Evolutionary conservation across 2,888 invertebrate species (phyloP).

Genomic region (Geotrupes spiniger): DNA sequence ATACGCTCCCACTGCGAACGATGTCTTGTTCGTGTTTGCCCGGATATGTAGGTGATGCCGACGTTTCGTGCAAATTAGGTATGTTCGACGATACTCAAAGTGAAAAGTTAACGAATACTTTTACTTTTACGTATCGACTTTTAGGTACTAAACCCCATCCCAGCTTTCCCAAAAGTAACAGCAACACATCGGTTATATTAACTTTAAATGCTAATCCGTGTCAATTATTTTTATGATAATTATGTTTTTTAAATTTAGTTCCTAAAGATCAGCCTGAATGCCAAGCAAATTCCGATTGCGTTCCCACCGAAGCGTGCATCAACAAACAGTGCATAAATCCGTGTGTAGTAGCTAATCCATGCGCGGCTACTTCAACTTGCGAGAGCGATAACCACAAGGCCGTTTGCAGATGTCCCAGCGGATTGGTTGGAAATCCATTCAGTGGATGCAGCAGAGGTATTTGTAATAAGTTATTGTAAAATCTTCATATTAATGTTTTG

Average conservation of each 20-base stretch:
- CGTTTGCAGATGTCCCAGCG: slow-evolving; percentile 71
- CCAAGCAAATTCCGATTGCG: slow-evolving; percentile 68
- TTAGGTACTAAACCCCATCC: too few relatives aligned
- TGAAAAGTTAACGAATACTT: neutral
- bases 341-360: slow-evolving; percentile 67
- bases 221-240: slow-evolving; percentile 7
- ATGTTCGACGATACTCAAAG: slow-evolving; percentile 40
- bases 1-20: slow-evolving; percentile 81
- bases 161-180: slow-evolving; percentile 27
- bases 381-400: slow-evolving; percentile 73
- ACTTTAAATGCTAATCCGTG: too few relatives aligned
- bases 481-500: slow-evolving; percentile 2
- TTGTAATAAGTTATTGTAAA: too few relatives aligned
- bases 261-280: slow-evolving; percentile 60
- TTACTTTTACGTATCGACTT: too few relatives aligned
- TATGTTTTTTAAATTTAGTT: slow-evolving; percentile 1
- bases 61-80: slow-evolving; percentile 79
- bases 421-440: slow-evolving; percentile 77
- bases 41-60: slow-evolving; percentile 82
- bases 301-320: slow-evolving; percentile 67
- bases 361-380: slow-evolving; percentile 77
- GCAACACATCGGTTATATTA: slow-evolving; percentile 30
- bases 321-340: slow-evolving; percentile 75
- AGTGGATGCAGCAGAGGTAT: slow-evolving; percentile 66
- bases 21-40: slow-evolving; percentile 84